phyloP scores from a whole-genome alignment of 2,113 vertebrate species.

The Pipa parva region DNA sequence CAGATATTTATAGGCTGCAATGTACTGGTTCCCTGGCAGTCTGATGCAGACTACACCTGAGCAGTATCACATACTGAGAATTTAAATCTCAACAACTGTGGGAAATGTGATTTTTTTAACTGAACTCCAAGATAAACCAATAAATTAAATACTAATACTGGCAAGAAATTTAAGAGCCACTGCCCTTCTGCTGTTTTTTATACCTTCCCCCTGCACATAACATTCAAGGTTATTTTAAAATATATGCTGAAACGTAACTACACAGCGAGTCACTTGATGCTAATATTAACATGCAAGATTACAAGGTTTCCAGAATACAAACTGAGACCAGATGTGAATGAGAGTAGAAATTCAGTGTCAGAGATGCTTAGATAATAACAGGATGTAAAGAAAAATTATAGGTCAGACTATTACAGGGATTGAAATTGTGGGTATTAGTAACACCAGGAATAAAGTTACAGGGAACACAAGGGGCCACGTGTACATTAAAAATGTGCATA shows the following conservation, averaged over 20 bases:
- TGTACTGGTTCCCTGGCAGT: no score
- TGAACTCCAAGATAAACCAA: no score
- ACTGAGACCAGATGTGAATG: constrained; percentile 29
- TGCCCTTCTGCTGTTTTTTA: no score
- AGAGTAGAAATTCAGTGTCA: background rate
- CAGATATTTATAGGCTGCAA: no score
- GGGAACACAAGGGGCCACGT: background rate
- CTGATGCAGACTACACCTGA: no score
- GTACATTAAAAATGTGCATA: no score
- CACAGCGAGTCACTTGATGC: background rate
- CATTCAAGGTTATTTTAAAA: constrained; percentile 14
- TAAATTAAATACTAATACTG: no score
- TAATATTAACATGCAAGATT: constrained; percentile 5
- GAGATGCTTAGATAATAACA: constrained; percentile 19
- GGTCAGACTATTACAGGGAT: constrained; percentile 6
- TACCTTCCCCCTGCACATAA: no score
- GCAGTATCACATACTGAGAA: no score
- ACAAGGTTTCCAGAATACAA: constrained; percentile 30
- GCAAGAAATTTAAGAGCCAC: no score
- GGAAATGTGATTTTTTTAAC: no score
- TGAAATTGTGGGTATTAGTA: constrained; percentile 11
- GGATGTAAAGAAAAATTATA: constrained; percentile 23
- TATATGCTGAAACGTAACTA: constrained; percentile 2
- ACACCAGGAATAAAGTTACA: background rate
- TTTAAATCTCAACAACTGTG: no score